A percentile compares a stretch with the other conserved stretches of the same genome.
phyloP scores from a whole-genome alignment of 2,888 invertebrate genomes.

The Drosophila siamana region DNA sequence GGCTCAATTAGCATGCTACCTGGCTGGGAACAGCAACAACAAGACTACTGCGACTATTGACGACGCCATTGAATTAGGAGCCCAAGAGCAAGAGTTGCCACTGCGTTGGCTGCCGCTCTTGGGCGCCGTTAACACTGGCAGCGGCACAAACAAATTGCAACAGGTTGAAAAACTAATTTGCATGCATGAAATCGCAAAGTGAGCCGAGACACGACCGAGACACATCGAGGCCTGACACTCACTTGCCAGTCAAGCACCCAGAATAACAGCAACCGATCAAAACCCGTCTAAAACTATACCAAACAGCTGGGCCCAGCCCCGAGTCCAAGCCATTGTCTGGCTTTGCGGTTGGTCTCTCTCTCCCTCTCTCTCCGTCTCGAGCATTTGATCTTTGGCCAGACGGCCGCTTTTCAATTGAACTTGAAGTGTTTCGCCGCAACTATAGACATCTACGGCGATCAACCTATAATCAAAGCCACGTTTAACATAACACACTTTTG shows the following conservation, averaged over 20 bases:
- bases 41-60: not conserved
- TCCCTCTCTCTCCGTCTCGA: not conserved
- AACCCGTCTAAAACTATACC: conserved; percentile 55
- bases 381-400: conserved; percentile 64
- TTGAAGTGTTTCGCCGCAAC: conserved; percentile 66
- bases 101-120: conserved; percentile 26
- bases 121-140: conserved; percentile 58
- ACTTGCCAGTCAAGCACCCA: conserved; percentile 30
- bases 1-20: conserved; percentile 67
- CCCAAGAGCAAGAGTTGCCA: conserved; percentile 5
- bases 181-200: conserved; percentile 75
- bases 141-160: conserved; percentile 67
- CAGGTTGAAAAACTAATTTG: conserved; percentile 80
- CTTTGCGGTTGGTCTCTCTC: conserved; percentile 71
- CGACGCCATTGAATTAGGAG: conserved; percentile 28
- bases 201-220: conserved; percentile 70
- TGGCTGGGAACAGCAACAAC: conserved; percentile 54
- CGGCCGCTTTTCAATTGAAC: conserved; percentile 74
- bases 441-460: conserved; percentile 17
- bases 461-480: conserved; percentile 25
- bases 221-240: conserved; percentile 56
- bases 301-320: conserved; percentile 49
- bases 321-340: conserved; percentile 62
- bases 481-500: conserved; percentile 31
- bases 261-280: conserved; percentile 3